Base-by-base conservation (phyloP, 2,113 vertebrate species). In the Onychorhynchus coronatus region DNA sequence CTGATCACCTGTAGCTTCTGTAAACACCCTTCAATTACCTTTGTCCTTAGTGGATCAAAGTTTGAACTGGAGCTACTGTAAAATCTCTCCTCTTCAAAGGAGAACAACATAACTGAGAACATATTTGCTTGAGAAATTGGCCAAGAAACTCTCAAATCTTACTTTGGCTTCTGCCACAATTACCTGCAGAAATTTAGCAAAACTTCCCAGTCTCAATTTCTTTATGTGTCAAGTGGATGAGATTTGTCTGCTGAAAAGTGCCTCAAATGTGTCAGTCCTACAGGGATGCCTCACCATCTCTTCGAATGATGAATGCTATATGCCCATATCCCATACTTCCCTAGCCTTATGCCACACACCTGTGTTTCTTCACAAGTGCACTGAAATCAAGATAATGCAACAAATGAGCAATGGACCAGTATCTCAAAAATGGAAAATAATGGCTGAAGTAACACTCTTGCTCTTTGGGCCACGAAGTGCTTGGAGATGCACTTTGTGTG, bases 331-430 rank as follows among this genome's bases (percentile, higher is more conserved):
- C 49, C 28, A 14, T 25, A 37, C 7, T 39, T 91, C 41, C 58
- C 65, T 35, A 67, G 31, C 33, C 70, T 84, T 33, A 47, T 30
- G 78, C 24, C 35, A 35, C 61, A 62, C 33, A 49, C 41, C 79
- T 41, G 30, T 37, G 56, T 68, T 88, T 95, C 67, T 46, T 88
- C 49, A 53, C 28, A 82, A 77, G 52, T 42, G 12, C 82, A 80
- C 42, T 50, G 30, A 93, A 93, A 88, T 53, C 41, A 77, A 78
- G 58, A 67, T 30, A 93, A 78, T 23, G 21, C n/a, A 95, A 85
- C 73, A 83, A 81, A 44, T 3, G 27, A 87, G 55, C 42, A 71
- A 65, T 21, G 31, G 63, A 75, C 53, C 39, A 66, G 30, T 22
- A 67, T 53, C 47, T 22, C 37, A 61, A 58, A 55, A 84, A 65